These are phyloP conservation scores for Heteromyza rotundicornis DNA, from an alignment of 2,888 invertebrate species.

Conservation along the genomic window DNA sequence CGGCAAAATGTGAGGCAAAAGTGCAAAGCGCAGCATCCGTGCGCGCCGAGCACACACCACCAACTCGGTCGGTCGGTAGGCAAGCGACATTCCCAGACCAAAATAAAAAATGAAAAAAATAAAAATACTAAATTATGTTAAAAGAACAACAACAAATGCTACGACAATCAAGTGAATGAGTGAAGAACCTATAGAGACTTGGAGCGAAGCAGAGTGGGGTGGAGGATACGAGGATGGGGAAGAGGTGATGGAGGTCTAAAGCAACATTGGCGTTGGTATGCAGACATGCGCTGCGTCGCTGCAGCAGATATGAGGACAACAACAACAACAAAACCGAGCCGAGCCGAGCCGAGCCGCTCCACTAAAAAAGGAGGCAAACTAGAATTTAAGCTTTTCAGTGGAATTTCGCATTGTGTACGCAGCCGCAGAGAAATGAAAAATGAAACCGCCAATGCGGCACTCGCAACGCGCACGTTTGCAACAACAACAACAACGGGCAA, in stretches of 20 bases:
- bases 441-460: background rate
- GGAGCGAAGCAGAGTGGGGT: background rate
- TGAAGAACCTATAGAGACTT: no score
- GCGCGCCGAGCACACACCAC: no score
- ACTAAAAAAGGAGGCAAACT: no score
- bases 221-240: no score
- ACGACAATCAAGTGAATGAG: slow-evolving; percentile 1
- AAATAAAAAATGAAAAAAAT: slow-evolving; percentile 17
- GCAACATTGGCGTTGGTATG: slow-evolving; percentile 18
- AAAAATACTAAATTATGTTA: no score
- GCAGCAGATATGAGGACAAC: no score
- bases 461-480: background rate
- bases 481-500: background rate
- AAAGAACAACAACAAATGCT: slow-evolving; percentile 6
- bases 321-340: no score
- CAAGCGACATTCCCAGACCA: slow-evolving; percentile 4
- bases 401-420: slow-evolving; percentile 29
- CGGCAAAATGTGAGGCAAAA: background rate
- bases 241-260: no score
- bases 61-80: background rate
- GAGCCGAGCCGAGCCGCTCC: no score
- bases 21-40: background rate
- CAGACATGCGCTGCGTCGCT: background rate
- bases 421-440: background rate
- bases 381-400: slow-evolving; percentile 25